phyloP scores from a whole-genome alignment of 2,113 vertebrate species.

The Zapornia atra region DNA sequence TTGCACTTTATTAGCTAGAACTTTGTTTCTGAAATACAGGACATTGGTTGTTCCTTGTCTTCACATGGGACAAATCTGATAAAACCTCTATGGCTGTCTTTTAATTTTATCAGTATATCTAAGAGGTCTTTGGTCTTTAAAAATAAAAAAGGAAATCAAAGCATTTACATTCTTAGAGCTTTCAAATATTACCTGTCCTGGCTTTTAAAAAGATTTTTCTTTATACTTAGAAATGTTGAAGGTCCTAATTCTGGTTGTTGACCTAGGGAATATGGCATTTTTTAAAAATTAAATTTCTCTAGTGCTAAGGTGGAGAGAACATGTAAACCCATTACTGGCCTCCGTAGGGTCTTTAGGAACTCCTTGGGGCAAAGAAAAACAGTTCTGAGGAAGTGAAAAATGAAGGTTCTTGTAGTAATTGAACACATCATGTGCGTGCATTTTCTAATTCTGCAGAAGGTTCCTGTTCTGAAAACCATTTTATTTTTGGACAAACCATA shows the following conservation, averaged over 20 bases:
- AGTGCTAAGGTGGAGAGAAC: background rate
- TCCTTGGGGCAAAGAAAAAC: background rate
- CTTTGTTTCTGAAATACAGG: constrained; percentile 25
- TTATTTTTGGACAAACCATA: constrained; percentile 17
- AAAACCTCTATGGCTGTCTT: background rate
- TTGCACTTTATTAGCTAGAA: constrained; percentile 24
- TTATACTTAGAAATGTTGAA: background rate
- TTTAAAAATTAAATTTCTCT: background rate
- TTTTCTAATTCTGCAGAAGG: constrained; percentile 17
- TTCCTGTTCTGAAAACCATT: constrained; percentile 35
- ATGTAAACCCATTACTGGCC: background rate
- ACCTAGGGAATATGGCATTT: background rate
- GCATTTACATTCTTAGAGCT: background rate
- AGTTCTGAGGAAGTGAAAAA: constrained; percentile 33
- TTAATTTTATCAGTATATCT: background rate
- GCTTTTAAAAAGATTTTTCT: background rate
- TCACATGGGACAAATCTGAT: background rate
- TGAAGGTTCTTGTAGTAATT: constrained; percentile 6
- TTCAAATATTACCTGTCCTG: background rate
- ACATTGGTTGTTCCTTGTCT: background rate
- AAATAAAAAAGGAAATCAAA: background rate
- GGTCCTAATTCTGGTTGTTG: background rate
- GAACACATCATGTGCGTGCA: background rate
- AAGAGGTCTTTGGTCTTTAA: background rate
- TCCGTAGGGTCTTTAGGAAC: background rate